Percentiles rank a stretch among this genome's conserved stretches.
phyloP scores from a whole-genome alignment of 2,888 invertebrate genomes.

The Hipparchia sbordonii region DNA sequence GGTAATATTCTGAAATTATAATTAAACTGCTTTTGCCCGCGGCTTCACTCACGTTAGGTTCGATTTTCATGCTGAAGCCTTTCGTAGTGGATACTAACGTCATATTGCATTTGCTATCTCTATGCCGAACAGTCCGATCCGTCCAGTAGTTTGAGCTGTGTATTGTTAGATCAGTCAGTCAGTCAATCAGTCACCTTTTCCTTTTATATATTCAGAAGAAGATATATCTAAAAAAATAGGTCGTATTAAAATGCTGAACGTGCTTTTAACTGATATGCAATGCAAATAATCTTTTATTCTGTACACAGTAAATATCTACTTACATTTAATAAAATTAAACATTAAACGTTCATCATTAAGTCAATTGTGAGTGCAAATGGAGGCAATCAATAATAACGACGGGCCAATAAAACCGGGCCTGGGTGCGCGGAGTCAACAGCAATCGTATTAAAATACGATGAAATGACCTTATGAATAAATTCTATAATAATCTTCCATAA shows the following conservation, averaged over 20 bases:
- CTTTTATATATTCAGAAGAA: too few species aligned
- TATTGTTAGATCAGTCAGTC: too few species aligned
- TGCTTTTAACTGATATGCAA: background rate
- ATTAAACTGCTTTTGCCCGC: too few species aligned
- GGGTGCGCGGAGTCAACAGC: conserved; percentile 57
- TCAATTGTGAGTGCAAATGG: conserved; percentile 43
- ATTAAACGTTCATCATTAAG: conserved; percentile 26
- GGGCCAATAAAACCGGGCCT: conserved; percentile 71
- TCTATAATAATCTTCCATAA: conserved; percentile 20
- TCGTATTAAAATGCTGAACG: background rate
- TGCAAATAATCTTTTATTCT: background rate
- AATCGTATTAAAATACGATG: conserved; percentile 65
- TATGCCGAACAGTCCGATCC: too few species aligned
- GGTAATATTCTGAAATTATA: too few species aligned
- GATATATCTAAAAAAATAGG: background rate
- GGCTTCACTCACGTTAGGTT: too few species aligned
- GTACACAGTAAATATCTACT: background rate
- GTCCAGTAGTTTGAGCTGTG: too few species aligned
- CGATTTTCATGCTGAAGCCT: too few species aligned
- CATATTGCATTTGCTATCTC: too few species aligned
- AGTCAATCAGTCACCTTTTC: too few species aligned
- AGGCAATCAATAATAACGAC: conserved; percentile 68
- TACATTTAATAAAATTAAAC: conserved; percentile 17
- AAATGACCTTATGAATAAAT: conserved; percentile 43
- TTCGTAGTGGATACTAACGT: too few species aligned